Base-by-base conservation (phyloP, 2,888 invertebrate species). In the Lamellibrachia columna region DNA sequence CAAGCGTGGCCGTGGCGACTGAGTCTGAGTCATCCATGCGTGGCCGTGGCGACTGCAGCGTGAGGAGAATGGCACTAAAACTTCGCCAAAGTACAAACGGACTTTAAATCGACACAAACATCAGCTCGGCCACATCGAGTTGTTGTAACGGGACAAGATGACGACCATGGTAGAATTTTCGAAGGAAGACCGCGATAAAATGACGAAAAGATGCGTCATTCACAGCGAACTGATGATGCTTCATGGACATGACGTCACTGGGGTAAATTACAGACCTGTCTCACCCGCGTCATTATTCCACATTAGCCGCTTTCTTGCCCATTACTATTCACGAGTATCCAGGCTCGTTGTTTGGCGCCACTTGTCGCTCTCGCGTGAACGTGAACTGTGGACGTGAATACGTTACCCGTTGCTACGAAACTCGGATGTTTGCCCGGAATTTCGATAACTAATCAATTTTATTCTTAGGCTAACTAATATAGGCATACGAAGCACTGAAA, bases 201-300 rank as follows among this genome's bases (percentile, higher is more conserved):
- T 75, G 75, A 75, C 75, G 75, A 75, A 75, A 75, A 75, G 75
- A 75, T 75, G 75, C 22, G 75, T 75, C 75, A 75, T 75, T 22
- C 75, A 75, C 22, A 75, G 75, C 75, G 75, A 75, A 22, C 75
- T 75, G 22, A 75, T 75, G 75, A 75, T 75, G 75, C 75, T 75
- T 22, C 75, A 75, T 75, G 75, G 75, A 75, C 11, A 75, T 75
- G 75, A 75, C 75, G 75, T 75, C 75, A 75, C 75, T 6, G 75
- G 75, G 15, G 75, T 75, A 75, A 75, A n/a, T 40, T 75, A 75
- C 75, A n/a, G 6, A 75, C 15, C 22, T 15, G n/a, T 11, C 58
- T 58, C n/a, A 22, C 75, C 15, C 22, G 75, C 15, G 1, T n/a
- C 75, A 22, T 75, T 75, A n/a, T n/a, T 75, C 15, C 15, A 15